A percentile compares a stretch with the other conserved stretches of the same genome.
Evolutionary conservation across 2,113 vertebrate species (phyloP).

Genomic region (Plestiodon gilberti): DNA sequence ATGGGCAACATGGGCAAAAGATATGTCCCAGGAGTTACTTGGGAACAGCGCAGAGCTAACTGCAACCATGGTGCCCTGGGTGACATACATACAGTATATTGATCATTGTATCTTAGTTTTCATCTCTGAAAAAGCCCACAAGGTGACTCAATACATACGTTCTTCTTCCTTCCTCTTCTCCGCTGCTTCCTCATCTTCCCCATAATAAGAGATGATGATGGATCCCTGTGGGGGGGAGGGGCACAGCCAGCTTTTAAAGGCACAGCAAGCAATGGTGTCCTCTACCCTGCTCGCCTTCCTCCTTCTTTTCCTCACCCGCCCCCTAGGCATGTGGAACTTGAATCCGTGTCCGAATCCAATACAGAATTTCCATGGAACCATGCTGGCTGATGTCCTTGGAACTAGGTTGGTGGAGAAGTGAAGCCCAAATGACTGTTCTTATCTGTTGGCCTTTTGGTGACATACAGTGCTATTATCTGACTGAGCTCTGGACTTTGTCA

Average conservation of each 20-base stretch:
- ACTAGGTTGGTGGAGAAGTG: neutral
- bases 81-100: too few relatives aligned
- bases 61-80: neutral
- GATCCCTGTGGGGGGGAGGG: too few relatives aligned
- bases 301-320: too few relatives aligned
- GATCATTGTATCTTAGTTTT: too few relatives aligned
- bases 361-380: neutral
- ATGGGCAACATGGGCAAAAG: neutral
- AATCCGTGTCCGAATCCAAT: neutral
- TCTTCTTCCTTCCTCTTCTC: too few relatives aligned
- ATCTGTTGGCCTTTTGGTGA: slow-evolving; percentile 14
- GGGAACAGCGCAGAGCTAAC: neutral
- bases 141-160: too few relatives aligned
- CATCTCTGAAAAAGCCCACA: too few relatives aligned
- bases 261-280: too few relatives aligned
- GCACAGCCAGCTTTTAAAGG: too few relatives aligned
- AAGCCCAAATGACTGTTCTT: slow-evolving; percentile 7
- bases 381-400: neutral
- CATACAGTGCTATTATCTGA: neutral
- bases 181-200: too few relatives aligned
- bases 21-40: neutral
- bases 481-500: slow-evolving; percentile 24
- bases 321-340: neutral
- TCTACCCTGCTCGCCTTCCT: too few relatives aligned
- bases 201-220: too few relatives aligned